Evolutionary conservation across 2,888 invertebrate species (phyloP).

Genomic region (Clivina fossor): DNA sequence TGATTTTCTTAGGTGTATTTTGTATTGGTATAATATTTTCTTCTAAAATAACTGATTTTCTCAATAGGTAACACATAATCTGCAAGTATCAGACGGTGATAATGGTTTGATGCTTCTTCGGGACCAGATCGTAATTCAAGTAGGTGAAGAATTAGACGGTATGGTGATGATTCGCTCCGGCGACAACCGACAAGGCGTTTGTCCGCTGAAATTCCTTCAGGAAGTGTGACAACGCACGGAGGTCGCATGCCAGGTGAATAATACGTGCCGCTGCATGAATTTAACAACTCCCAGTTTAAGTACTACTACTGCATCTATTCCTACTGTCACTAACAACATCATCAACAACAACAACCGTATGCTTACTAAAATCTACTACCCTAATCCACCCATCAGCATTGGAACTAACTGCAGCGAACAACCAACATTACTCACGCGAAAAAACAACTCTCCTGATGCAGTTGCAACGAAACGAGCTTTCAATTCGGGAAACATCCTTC

Average conservation of each 20-base stretch:
- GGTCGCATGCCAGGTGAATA: slow-evolving; percentile 47
- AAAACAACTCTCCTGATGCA: slow-evolving; percentile 32
- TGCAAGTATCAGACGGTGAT: slow-evolving; percentile 85
- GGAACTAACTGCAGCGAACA: slow-evolving; percentile 9
- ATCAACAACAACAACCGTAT: slow-evolving; percentile 33
- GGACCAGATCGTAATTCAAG: slow-evolving; percentile 92
- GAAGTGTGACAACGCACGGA: slow-evolving; percentile 82
- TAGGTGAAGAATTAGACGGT: slow-evolving; percentile 89
- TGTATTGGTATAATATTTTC: not conserved
- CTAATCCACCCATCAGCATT: slow-evolving; percentile 45
- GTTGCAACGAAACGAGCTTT: slow-evolving; percentile 23
- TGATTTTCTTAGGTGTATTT: not conserved
- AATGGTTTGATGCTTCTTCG: slow-evolving; percentile 79
- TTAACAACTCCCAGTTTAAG: slow-evolving; percentile 37
- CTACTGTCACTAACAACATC: slow-evolving; percentile 36
- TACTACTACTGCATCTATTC: too few species aligned
- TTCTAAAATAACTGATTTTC: too few species aligned
- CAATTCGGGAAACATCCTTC: slow-evolving; percentile 48
- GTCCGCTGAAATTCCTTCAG: slow-evolving; percentile 91
- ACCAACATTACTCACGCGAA: not conserved
- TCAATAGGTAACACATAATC: slow-evolving; percentile 65
- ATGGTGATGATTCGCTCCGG: slow-evolving; percentile 93
- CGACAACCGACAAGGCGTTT: slow-evolving; percentile 89
- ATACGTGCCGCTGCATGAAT: slow-evolving; percentile 40
- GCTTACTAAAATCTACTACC: slow-evolving; percentile 50